Conservation (phyloP, 1,140 invertebrate species). For the Sitodiplosis mosellana region DNA sequence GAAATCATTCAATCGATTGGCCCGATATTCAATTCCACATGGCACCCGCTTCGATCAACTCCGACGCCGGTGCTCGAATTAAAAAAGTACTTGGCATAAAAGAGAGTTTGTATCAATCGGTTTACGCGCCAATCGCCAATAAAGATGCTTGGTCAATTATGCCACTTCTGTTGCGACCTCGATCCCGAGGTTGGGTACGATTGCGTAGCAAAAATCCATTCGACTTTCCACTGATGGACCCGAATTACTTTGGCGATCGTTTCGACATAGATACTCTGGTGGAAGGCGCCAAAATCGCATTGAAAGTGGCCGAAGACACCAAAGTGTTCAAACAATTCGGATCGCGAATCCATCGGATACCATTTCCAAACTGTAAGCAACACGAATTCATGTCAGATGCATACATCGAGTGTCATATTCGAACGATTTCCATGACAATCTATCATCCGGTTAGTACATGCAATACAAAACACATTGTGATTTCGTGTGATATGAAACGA, state of each 20-base stretch:
- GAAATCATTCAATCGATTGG: conserved; percentile 48
- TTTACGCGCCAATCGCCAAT: conserved; percentile 57
- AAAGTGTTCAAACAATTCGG: conserved; percentile 64
- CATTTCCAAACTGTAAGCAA: conserved; percentile 60
- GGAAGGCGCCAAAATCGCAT: conserved; percentile 61
- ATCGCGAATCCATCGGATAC: conserved; percentile 48
- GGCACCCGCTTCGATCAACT: conserved; percentile 67
- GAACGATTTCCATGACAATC: conserved; percentile 71
- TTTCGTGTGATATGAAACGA: conserved; percentile 33
- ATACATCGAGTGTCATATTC: conserved; percentile 70
- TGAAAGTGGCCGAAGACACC: conserved; percentile 44
- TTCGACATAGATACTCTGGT: conserved; percentile 56
- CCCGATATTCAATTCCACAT: conserved; percentile 78
- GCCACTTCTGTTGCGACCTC: conserved; percentile 59
- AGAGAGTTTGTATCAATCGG: conserved; percentile 59
- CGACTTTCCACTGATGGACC: conserved; percentile 67
- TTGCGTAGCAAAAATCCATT: conserved; percentile 63
- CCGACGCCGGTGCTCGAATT: conserved; percentile 53
- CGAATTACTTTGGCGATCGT: conserved; percentile 70
- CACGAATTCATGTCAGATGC: conserved; percentile 51
- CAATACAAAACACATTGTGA: too few relatives aligned
- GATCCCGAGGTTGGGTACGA: conserved; percentile 56
- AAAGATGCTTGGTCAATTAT: conserved; percentile 68
- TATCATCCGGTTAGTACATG: conserved; percentile 66
- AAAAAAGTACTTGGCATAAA: conserved; percentile 62